Base-by-base conservation (phyloP, 2,797 vertebrate genomes). In the Catostomus latipinnis region DNA sequence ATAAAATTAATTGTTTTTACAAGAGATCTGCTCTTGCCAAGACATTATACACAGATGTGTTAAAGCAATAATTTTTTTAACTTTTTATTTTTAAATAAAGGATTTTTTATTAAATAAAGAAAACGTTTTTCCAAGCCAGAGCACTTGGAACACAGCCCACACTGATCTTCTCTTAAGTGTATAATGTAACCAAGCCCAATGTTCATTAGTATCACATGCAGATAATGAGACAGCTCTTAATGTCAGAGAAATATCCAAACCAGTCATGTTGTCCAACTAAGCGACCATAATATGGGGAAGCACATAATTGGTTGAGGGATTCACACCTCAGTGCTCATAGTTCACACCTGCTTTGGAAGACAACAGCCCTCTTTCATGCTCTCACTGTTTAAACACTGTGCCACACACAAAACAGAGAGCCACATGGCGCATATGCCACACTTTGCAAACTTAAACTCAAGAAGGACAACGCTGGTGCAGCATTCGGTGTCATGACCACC, bases 391-490 rank as follows among this genome's bases (percentile, higher is more conserved):
- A 63, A 75, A 57, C 12, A 46, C 8, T 63, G 12, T 1, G 13
- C 6, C 63, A 68, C 16, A 74, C 48, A 7, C 22, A 45, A 57
- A 45, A 74, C 60, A 78, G 34, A 78, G 57, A 43, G 43, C 60
- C 68, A 71, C 16, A 78, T 71, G 76, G 76, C 46, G 62, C 78
- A 73, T 62, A 80, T 80, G 71, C 62, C 78, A 74, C 70, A 74
- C 78, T 66, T 80, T 58, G 10, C 54, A 67, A 74, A 80, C 78
- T 80, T 80, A 70, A 80, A 73, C 69, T 56, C 50, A 13, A 58
- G n/a, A 71, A 66, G 62, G 46, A 73, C 61, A 58, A 66, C 60
- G 62, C 13, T 50, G 56, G 52, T 9, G 13, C 50, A 71, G 58
- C 68, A 14, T 46, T 48, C 43, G 18, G 54, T 67, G 71, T 67